Evolutionary conservation across 2,113 vertebrate species (phyloP).

Genomic region (Cricetomys ansorgei): DNA sequence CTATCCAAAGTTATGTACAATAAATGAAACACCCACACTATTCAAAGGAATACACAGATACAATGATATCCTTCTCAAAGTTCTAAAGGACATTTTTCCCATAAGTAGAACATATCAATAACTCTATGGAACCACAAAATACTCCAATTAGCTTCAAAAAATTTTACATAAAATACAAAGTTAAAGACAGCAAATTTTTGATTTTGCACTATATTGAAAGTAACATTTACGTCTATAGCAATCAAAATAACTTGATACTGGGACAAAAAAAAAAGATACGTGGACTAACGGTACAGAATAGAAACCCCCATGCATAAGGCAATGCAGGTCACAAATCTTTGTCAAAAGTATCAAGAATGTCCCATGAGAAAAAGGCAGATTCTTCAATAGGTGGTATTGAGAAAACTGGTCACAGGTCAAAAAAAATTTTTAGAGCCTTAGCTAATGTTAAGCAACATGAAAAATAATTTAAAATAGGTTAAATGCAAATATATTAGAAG

Average conservation of each 20-base stretch:
- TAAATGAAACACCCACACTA: no score
- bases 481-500: background rate
- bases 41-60: background rate
- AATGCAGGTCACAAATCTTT: background rate
- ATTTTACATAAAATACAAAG: background rate
- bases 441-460: background rate
- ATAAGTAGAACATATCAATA: background rate
- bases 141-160: background rate
- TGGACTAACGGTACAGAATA: background rate
- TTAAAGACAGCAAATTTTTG: background rate
- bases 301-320: background rate
- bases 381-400: background rate
- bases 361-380: background rate
- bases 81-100: background rate
- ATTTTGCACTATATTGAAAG: background rate
- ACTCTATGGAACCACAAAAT: background rate
- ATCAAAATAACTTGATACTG: background rate
- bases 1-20: background rate
- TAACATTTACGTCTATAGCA: background rate
- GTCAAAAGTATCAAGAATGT: background rate
- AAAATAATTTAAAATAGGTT: background rate
- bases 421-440: background rate
- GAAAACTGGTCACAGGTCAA: background rate
- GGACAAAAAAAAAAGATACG: background rate
- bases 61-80: background rate